These are phyloP conservation scores for Crocallis elinguaria DNA, from an alignment of 2,888 invertebrate species.

Conservation along the genomic window DNA sequence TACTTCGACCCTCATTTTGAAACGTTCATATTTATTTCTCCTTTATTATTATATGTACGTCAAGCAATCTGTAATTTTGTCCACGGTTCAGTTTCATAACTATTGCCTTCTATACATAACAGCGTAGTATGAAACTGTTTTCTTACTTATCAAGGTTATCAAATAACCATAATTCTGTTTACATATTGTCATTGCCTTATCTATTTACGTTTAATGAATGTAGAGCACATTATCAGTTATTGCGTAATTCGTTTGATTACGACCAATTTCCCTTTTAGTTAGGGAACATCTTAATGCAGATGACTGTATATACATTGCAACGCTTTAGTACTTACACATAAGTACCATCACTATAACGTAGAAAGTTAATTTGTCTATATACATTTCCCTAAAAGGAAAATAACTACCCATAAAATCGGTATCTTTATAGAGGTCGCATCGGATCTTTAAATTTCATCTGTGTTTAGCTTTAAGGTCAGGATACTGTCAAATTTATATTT, in stretches of 20 bases:
- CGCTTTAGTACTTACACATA: neutral
- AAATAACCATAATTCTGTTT: constrained; percentile 34
- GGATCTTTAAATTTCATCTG: neutral
- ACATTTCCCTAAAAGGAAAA: neutral
- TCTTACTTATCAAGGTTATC: constrained; percentile 30
- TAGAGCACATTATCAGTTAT: constrained; percentile 51
- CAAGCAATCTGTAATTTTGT: too few species aligned
- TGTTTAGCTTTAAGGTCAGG: constrained; percentile 12
- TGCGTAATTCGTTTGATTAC: constrained; percentile 47
- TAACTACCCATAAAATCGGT: neutral
- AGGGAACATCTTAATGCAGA: constrained; percentile 28
- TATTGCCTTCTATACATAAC: too few species aligned
- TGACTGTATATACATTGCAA: constrained; percentile 18
- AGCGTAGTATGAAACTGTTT: neutral
- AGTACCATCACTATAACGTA: neutral
- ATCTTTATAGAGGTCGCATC: neutral
- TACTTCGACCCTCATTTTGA: too few species aligned
- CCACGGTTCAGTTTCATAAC: too few species aligned
- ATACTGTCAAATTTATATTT: neutral
- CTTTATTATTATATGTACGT: too few species aligned
- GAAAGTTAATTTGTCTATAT: neutral
- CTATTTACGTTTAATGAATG: constrained; percentile 45
- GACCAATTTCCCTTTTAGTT: constrained; percentile 40
- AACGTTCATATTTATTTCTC: too few species aligned
- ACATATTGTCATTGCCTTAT: constrained; percentile 33